Base-by-base conservation (phyloP, 2,888 invertebrate genomes). In the Aporophyla nigra region DNA sequence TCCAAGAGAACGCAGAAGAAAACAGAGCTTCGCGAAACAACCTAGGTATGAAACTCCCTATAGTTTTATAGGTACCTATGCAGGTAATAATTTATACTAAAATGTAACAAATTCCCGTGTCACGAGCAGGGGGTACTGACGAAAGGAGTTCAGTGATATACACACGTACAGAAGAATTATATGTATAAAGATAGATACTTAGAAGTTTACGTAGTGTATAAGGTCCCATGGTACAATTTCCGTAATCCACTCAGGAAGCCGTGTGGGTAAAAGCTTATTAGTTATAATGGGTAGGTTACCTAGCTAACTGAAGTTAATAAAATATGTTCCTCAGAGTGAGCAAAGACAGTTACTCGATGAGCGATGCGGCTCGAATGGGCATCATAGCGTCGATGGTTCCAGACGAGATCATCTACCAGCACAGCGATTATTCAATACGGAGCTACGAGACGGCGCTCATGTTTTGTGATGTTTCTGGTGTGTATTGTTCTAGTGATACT, bases 381-480 rank as follows among this genome's bases (percentile, higher is more conserved):
- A 97, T 97, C 78, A 96, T 97, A 81, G 97, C 97, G 0, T 97
- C 97, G 0, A 95, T 98, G 94, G 97, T 98, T 19, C 97, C 98
- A 0, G 97, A 98, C 84, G 97, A 98, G 91, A 97, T 98, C 79
- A 96, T 98, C 54, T 97, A 97, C 88, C 94, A 97, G 82, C 97
- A 97, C 65, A 92, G 95, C 40, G 96, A 97, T 88, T 97, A 97
- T 82, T 89, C 94, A 1, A 94, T 97, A 1, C 94, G 97, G 85
- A 93, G 93, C 69, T 97, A 97, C 87, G 96, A 97, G 62, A 97
- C 97, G 0, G 97, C 97, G 16, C 92, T 98, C 27, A 97, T 98
- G 94, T 97, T 97, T 84, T 97, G 97, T 61, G 97, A 97, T 87
- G 95, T 98, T 72, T 97, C 97, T 78, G 97, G 97, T 97, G 91